These are phyloP conservation scores for Siderastrea radians DNA, from an alignment of 92 coral and sea anemone genomes.

Conservation along the genomic window DNA sequence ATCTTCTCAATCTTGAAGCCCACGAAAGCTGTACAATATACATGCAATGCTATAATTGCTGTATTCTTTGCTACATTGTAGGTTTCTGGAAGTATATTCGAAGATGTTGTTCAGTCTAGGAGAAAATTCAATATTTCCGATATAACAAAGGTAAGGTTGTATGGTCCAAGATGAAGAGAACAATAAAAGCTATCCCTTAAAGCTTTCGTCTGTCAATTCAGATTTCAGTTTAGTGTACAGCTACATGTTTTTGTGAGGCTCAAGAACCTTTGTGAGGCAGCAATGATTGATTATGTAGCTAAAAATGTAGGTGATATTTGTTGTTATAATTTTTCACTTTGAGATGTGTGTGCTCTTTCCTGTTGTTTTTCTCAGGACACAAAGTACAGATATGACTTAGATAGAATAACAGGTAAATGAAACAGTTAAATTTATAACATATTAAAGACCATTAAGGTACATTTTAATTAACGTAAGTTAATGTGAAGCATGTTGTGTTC, in stretches of 20 bases:
- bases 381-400: slow-evolving; percentile 73
- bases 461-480: too few relatives aligned
- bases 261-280: too few relatives aligned
- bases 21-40: neutral
- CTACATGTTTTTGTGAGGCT: too few relatives aligned
- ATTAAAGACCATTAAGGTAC: too few relatives aligned
- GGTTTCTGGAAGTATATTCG: slow-evolving; percentile 94
- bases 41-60: neutral
- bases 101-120: slow-evolving; percentile 81
- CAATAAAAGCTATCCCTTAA: neutral
- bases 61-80: neutral
- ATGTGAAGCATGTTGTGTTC: too few relatives aligned
- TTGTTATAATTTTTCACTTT: too few relatives aligned
- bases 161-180: neutral
- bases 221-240: too few relatives aligned
- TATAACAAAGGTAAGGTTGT: slow-evolving; percentile 72
- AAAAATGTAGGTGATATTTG: too few relatives aligned
- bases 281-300: too few relatives aligned
- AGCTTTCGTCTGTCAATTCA: too few relatives aligned
- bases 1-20: too few relatives aligned
- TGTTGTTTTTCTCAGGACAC: slow-evolving; percentile 58
- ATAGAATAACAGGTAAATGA: slow-evolving; percentile 82
- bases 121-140: slow-evolving; percentile 67
- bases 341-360: neutral
- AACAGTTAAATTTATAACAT: too few relatives aligned